A percentile compares a stretch with the other conserved stretches of the same genome.
Conservation (phyloP, 1,140 invertebrate species). For the Bactericera cockerelli region DNA sequence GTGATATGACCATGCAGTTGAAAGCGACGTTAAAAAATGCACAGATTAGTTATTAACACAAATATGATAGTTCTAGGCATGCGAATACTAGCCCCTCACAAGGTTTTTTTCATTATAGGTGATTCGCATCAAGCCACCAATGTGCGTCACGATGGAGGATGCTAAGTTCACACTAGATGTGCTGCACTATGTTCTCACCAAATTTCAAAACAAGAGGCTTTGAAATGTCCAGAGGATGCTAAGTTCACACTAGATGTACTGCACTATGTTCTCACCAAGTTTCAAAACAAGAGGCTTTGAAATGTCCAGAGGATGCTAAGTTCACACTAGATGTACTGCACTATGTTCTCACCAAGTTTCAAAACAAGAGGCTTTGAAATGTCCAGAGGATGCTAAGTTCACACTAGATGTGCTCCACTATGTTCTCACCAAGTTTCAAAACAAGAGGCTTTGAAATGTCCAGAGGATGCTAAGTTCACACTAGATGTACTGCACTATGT, state of each 20-base stretch:
- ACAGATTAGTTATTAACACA: too few species aligned
- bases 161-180: constrained; percentile 60
- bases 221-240: constrained; percentile 43
- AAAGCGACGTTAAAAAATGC: too few species aligned
- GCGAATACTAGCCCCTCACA: too few species aligned
- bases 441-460: not conserved
- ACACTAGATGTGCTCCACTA: constrained; percentile 43
- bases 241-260: constrained; percentile 57
- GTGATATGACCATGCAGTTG: too few species aligned
- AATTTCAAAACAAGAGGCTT: not conserved
- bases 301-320: constrained; percentile 52
- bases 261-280: constrained; percentile 32
- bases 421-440: constrained; percentile 31
- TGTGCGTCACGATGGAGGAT: constrained; percentile 82
- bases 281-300: not conserved
- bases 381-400: constrained; percentile 73
- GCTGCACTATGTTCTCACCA: constrained; percentile 36
- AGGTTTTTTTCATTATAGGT: constrained; percentile 42
- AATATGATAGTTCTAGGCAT: too few species aligned
- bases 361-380: not conserved
- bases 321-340: constrained; percentile 51
- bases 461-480: constrained; percentile 68
- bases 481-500: constrained; percentile 42
- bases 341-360: constrained; percentile 30
- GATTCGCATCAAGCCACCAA: constrained; percentile 87